Conservation (phyloP, 2,797 vertebrate species). For the Zalophus californianus region DNA sequence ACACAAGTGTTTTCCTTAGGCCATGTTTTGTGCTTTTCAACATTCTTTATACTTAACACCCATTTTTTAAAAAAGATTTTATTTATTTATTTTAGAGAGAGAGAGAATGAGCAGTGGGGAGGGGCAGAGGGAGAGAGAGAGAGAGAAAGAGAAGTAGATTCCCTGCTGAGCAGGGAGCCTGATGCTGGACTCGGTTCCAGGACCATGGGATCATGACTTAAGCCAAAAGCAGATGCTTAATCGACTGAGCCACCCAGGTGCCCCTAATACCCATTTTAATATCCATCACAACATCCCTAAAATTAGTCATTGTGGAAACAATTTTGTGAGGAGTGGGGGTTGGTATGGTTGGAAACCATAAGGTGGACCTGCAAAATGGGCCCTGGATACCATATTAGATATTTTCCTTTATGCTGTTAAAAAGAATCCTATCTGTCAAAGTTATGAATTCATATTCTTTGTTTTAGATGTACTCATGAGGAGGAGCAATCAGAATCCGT, state of each 20-base stretch:
- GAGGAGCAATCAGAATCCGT: conserved; percentile 42
- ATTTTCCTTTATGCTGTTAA: not conserved
- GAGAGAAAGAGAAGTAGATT: no score
- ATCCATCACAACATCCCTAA: not conserved
- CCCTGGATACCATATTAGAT: not conserved
- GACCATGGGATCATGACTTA: no score
- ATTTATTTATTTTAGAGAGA: no score
- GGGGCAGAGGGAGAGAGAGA: no score
- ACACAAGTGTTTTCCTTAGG: not conserved
- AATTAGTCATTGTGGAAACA: not conserved
- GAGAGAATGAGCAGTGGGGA: no score
- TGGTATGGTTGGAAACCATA: not conserved
- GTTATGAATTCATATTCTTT: conserved; percentile 18
- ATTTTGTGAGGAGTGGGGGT: not conserved
- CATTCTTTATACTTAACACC: not conserved
- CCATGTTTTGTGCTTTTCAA: not conserved
- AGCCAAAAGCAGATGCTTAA: no score
- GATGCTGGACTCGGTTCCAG: no score
- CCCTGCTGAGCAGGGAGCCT: no score
- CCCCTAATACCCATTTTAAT: not conserved
- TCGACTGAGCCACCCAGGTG: no score
- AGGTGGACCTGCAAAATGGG: not conserved
- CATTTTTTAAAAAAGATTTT: not conserved
- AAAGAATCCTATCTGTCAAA: not conserved
- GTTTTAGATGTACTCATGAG: not conserved